A percentile compares a stretch with the other conserved stretches of the same genome.
Conservation (phyloP, 1,140 invertebrate species). For the Drosophila saltans region DNA sequence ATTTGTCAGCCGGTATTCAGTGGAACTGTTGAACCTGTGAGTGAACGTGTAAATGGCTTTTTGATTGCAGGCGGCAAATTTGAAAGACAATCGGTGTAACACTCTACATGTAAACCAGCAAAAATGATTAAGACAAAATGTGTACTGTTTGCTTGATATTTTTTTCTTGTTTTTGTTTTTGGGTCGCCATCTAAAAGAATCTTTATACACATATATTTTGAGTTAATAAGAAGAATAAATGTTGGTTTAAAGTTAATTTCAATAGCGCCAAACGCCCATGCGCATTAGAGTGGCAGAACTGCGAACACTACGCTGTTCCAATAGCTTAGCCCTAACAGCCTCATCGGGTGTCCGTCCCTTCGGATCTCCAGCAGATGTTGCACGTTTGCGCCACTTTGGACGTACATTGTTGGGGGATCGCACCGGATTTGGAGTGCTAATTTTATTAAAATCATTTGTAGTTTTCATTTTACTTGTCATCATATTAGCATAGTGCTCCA, state of each 20-base stretch:
- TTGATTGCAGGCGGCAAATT: slow-evolving; percentile 68
- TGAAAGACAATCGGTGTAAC: slow-evolving; percentile 30
- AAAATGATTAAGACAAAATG: no score
- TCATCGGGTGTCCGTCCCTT: slow-evolving; percentile 9
- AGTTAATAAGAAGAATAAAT: slow-evolving; percentile 6
- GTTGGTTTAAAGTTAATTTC: neutral
- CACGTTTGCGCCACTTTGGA: neutral
- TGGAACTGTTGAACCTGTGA: slow-evolving; percentile 17
- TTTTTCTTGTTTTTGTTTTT: no score
- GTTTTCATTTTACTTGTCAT: neutral
- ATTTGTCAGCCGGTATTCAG: slow-evolving; percentile 40
- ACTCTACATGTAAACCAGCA: no score
- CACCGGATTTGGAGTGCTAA: neutral
- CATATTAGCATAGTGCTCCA: slow-evolving; percentile 11
- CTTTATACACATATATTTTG: no score
- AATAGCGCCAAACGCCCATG: slow-evolving; percentile 5
- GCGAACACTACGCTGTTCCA: neutral
- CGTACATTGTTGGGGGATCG: neutral
- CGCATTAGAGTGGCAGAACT: neutral
- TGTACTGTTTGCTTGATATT: no score
- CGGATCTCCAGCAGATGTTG: neutral
- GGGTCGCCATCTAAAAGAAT: no score
- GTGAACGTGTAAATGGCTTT: slow-evolving; percentile 72
- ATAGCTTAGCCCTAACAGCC: neutral
- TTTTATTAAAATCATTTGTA: neutral